Evolutionary conservation across 1,140 invertebrate genomes (phyloP).

Genomic region (Calephelis virginiensis): DNA sequence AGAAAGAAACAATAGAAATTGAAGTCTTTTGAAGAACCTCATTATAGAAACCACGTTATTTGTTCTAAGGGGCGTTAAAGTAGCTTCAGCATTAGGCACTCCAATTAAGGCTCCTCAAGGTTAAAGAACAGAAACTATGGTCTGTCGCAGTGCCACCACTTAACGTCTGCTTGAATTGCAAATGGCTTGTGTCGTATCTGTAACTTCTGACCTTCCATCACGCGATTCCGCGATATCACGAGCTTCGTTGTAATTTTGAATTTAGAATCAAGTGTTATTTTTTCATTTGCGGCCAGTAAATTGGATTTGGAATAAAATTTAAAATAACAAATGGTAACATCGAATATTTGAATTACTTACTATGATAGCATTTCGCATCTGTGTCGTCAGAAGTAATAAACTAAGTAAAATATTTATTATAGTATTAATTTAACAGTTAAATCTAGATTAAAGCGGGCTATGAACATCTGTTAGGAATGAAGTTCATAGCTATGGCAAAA

Average conservation of each 20-base stretch:
- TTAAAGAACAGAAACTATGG: conserved; percentile 36
- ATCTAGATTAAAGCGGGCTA: too few relatives aligned
- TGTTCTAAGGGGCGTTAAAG: neutral
- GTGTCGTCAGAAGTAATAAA: too few relatives aligned
- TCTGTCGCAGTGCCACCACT: conserved; percentile 50
- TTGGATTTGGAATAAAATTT: neutral
- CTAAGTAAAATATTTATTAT: too few relatives aligned
- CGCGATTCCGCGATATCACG: conserved; percentile 54
- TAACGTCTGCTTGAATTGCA: conserved; percentile 57
- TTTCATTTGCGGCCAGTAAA: conserved; percentile 14
- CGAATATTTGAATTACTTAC: too few relatives aligned
- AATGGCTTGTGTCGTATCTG: conserved; percentile 49
- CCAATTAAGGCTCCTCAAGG: conserved; percentile 45
- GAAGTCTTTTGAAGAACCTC: neutral
- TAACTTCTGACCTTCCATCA: conserved; percentile 54
- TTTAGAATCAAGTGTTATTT: conserved; percentile 32
- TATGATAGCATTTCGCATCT: too few relatives aligned
- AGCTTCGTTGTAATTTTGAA: conserved; percentile 35
- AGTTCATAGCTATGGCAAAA: too few relatives aligned
- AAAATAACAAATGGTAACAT: too few relatives aligned
- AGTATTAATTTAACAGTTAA: too few relatives aligned
- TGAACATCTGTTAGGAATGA: too few relatives aligned
- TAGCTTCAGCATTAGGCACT: conserved; percentile 20
- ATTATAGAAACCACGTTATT: conserved; percentile 6
- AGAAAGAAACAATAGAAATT: too few relatives aligned